Evolutionary conservation across 2,888 invertebrate genomes (phyloP).

Genomic region (Oxycera nigricornis): DNA sequence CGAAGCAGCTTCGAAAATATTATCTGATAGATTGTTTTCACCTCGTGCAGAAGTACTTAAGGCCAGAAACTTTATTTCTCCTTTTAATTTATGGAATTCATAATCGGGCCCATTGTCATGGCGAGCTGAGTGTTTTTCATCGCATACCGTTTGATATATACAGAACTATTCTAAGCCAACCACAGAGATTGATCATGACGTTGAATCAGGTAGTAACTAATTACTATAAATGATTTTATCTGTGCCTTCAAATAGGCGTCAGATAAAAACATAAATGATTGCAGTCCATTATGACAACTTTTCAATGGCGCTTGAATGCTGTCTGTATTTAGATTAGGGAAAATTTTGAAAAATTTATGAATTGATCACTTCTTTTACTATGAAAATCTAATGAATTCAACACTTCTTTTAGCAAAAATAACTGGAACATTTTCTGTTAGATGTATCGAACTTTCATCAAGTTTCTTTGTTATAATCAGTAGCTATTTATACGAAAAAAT

Average conservation of each 20-base stretch:
- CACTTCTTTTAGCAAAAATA: no score
- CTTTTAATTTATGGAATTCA: constrained; percentile 34
- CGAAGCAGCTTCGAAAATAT: background rate
- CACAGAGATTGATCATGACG: background rate
- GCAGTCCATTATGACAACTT: constrained; percentile 23
- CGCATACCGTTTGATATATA: background rate
- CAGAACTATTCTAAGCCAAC: background rate
- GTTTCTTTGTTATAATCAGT: no score
- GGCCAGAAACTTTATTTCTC: constrained; percentile 9
- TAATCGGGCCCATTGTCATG: constrained; percentile 18
- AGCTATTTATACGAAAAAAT: no score
- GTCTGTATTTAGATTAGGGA: background rate
- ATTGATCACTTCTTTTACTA: background rate
- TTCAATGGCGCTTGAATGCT: background rate
- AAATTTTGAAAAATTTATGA: constrained; percentile 6
- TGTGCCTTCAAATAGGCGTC: constrained; percentile 6
- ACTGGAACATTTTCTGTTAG: no score
- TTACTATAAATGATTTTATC: constrained; percentile 27
- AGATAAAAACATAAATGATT: constrained; percentile 24
- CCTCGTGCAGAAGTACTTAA: background rate
- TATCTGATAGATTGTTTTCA: background rate
- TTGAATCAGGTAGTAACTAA: constrained; percentile 12
- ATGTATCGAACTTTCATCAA: no score
- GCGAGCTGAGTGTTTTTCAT: background rate
- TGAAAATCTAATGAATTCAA: no score